These are phyloP conservation scores for Picus viridis DNA, from an alignment of 2,797 vertebrate genomes.

Conservation along the genomic window DNA sequence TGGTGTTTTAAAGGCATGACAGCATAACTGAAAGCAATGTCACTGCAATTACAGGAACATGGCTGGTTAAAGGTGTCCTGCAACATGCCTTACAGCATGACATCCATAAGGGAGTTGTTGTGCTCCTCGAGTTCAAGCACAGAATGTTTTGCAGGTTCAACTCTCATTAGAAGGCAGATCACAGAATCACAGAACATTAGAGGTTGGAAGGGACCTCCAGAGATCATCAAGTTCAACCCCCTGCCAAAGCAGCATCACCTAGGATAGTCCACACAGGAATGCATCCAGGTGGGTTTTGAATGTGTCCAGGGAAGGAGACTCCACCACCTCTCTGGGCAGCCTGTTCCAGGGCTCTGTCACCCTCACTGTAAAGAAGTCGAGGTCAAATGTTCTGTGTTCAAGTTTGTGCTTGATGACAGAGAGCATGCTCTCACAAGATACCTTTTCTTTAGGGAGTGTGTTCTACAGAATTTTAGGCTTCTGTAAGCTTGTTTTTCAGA, in stretches of 20 bases:
- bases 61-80: not conserved
- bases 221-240: too few species aligned
- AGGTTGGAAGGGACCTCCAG: too few species aligned
- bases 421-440: not conserved
- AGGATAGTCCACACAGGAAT: too few species aligned
- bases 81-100: not conserved
- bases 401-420: not conserved
- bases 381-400: too few species aligned
- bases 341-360: too few species aligned
- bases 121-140: not conserved
- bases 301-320: too few species aligned
- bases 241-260: too few species aligned
- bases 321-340: too few species aligned
- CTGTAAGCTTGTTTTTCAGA: not conserved
- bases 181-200: not conserved
- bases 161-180: not conserved
- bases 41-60: not conserved
- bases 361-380: too few species aligned
- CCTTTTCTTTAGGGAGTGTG: not conserved
- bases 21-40: not conserved
- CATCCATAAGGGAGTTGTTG: not conserved
- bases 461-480: not conserved
- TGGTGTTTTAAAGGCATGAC: not conserved
- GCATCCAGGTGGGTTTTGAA: too few species aligned
- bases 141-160: not conserved